A percentile compares a stretch with the other conserved stretches of the same genome.
phyloP scores from a whole-genome alignment of 2,113 vertebrate genomes.

The Ophiodon elongatus region DNA sequence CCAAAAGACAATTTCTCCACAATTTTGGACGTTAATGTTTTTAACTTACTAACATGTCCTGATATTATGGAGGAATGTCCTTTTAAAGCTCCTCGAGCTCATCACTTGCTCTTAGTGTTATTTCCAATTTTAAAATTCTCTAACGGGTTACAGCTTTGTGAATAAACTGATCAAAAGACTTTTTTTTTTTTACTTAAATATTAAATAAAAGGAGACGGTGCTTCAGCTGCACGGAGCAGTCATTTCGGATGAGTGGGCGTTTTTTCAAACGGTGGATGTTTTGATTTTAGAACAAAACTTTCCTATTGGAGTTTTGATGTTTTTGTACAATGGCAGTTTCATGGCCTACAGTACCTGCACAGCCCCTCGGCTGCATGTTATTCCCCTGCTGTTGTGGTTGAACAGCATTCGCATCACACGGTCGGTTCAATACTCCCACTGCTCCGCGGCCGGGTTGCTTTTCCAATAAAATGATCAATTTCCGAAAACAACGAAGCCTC shows the following conservation, averaged over 20 bases:
- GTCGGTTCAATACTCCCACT: slow-evolving; percentile 68
- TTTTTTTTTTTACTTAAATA: neutral
- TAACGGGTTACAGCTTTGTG: neutral
- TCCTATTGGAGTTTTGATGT: slow-evolving; percentile 60
- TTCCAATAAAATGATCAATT: slow-evolving; percentile 75
- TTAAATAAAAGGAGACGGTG: neutral
- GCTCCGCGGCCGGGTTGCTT: slow-evolving; percentile 19
- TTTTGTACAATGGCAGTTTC: slow-evolving; percentile 38
- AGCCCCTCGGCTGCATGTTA: slow-evolving; percentile 65
- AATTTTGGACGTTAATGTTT: too few relatives aligned
- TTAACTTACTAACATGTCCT: too few relatives aligned
- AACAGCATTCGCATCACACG: slow-evolving; percentile 34
- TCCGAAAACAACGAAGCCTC: slow-evolving; percentile 75
- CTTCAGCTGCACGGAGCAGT: slow-evolving; percentile 11
- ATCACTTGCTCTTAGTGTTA: neutral
- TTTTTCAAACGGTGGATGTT: slow-evolving; percentile 26
- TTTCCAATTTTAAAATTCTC: neutral
- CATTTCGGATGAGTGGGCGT: slow-evolving; percentile 41
- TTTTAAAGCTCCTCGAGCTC: neutral
- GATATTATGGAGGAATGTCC: neutral
- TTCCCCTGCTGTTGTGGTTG: slow-evolving; percentile 76
- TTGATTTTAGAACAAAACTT: slow-evolving; percentile 56
- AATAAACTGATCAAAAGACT: too few relatives aligned
- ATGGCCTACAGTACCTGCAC: slow-evolving; percentile 33
- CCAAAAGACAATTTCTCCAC: neutral